These are phyloP conservation scores for Tragelaphus oryx DNA, from an alignment of 2,797 vertebrate genomes.

Conservation along the genomic window DNA sequence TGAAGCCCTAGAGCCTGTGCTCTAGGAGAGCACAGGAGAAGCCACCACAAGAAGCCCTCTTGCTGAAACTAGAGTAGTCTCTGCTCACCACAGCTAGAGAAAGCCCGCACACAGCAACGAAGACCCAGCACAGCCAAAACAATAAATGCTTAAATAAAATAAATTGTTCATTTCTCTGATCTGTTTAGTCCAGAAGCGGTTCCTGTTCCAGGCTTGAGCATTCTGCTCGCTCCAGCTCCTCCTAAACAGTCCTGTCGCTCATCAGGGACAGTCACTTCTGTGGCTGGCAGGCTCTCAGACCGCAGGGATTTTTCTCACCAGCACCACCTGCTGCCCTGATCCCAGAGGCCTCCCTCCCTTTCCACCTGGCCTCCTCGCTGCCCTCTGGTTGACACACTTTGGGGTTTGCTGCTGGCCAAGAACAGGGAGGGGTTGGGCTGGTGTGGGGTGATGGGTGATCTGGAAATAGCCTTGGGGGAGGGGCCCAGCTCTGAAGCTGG, in stretches of 20 bases:
- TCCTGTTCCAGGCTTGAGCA: background rate
- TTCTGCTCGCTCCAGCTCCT: background rate
- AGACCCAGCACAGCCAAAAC: background rate
- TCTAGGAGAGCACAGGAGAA: background rate
- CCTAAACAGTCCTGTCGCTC: background rate
- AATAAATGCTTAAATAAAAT: background rate
- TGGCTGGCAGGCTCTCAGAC: background rate
- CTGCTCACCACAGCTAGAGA: background rate
- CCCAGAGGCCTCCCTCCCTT: slow-evolving; percentile 40
- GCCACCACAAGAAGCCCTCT: background rate
- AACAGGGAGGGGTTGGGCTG: slow-evolving; percentile 28
- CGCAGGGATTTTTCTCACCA: slow-evolving; percentile 17
- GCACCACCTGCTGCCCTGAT: slow-evolving; percentile 50
- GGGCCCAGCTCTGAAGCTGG: slow-evolving; percentile 29
- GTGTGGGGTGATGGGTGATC: slow-evolving; percentile 42
- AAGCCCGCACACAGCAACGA: background rate
- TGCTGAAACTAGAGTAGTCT: background rate
- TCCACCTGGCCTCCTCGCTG: slow-evolving; percentile 51
- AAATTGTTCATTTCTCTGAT: background rate
- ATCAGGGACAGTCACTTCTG: background rate
- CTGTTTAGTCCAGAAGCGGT: background rate
- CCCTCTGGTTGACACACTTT: slow-evolving; percentile 58
- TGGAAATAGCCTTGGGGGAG: slow-evolving; percentile 67
- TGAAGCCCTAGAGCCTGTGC: background rate
- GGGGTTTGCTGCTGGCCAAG: slow-evolving; percentile 38